Evolutionary conservation across 2,888 invertebrate species (phyloP).

Genomic region (Chesias legatella): DNA sequence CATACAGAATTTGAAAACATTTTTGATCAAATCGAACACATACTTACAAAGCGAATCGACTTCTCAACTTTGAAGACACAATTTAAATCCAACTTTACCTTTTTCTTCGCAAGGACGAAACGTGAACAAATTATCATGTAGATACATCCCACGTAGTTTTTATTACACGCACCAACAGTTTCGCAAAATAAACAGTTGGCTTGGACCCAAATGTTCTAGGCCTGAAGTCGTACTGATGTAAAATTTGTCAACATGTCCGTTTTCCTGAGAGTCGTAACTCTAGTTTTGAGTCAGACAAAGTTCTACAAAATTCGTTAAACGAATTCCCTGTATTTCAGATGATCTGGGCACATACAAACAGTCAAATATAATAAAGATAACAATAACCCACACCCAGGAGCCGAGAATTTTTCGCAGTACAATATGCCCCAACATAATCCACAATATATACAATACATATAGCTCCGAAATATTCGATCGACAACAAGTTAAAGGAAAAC

Average conservation of each 20-base stretch:
- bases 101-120: conserved; percentile 19
- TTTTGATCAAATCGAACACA: neutral
- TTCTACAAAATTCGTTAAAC: too few relatives aligned
- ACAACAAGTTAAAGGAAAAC: too few relatives aligned
- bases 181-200: conserved; percentile 57
- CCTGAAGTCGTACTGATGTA: conserved; percentile 38
- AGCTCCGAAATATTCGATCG: too few relatives aligned
- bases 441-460: too few relatives aligned
- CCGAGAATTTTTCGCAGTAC: too few relatives aligned
- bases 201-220: conserved; percentile 42
- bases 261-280: conserved; percentile 20
- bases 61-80: conserved; percentile 9
- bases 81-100: conserved; percentile 12
- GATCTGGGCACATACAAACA: too few relatives aligned
- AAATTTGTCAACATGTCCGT: conserved; percentile 51
- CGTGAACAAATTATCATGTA: conserved; percentile 42
- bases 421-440: too few relatives aligned
- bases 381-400: too few relatives aligned
- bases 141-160: conserved; percentile 44
- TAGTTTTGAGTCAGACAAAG: too few relatives aligned
- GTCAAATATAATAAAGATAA: too few relatives aligned
- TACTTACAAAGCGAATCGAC: conserved; percentile 7
- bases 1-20: conserved; percentile 1
- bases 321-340: too few relatives aligned
- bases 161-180: conserved; percentile 52